Evolutionary conservation across 1,140 invertebrate genomes (phyloP), one percentile per base, ranked within the genome.

Genomic region (Theocolax elegans): DNA sequence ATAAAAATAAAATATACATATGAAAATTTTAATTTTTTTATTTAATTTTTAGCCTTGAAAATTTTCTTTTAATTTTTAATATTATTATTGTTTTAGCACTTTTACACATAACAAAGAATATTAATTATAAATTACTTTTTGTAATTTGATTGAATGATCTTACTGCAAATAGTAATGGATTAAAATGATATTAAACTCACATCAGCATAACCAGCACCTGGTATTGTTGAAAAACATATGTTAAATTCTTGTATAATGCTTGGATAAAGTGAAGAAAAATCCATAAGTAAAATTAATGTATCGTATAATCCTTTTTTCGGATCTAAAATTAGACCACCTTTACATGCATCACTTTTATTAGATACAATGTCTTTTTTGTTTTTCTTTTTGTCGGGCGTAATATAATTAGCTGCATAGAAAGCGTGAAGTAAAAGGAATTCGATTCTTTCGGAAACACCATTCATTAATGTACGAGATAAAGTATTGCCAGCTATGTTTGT

Each of bases 171-270:
- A 44, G n/a, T 3, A 44, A 13, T 44, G 8, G 3, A 44, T 44
- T 44, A 44, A 44, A 44, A 44, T 3, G 3, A 12, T 44, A 19
- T 40, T 51, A 65, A 46, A 12, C 35, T 8, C 21, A 15, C 10
- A 40, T 38, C 48, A 10, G 25, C 35, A 31, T 77, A 82, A 25
- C 80, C 79, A 15, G 81, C 82, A 8, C 87, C 80, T n/a, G 89
- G 83, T 3, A 97, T 90, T 1, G 98, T 99, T 0, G 97, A 99
- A 79, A 99, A 99, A 83, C 98, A 99, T 71, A 99, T 96, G 85
- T 99, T 99, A 80, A 96, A 99, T 80, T 99, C 98, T 85, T 99
- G 97, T 76, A 99, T 99, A 73, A 99, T 99, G 79, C 96, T 99
- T 0, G 98, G 98, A 87, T 99, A 99, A 29, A 99, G 85, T 19